Evolutionary conservation across 2,797 vertebrate species (phyloP).

Genomic region (Danio aesculapii): DNA sequence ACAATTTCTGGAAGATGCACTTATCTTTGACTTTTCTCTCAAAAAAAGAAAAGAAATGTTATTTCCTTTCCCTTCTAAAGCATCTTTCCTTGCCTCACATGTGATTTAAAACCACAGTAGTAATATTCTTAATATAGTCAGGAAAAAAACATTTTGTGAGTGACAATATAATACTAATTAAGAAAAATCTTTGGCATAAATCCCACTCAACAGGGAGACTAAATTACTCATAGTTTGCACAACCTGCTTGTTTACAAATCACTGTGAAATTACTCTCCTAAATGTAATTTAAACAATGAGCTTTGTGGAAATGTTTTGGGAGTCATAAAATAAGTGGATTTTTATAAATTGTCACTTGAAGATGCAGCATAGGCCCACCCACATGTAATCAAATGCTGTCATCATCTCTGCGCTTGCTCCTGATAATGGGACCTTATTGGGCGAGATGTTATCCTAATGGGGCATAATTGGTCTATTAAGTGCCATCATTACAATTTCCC

Average conservation of each 20-base stretch:
- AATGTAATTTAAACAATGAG: constrained; percentile 15
- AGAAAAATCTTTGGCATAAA: constrained; percentile 23
- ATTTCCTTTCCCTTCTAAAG: constrained; percentile 5
- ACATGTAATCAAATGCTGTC: constrained; percentile 51
- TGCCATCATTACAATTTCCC: constrained; percentile 54
- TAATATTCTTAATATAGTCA: constrained; percentile 24
- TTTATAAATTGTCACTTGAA: constrained; percentile 45
- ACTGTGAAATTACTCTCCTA: constrained; percentile 32
- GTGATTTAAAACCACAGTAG: not conserved
- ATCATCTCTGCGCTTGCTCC: constrained; percentile 32
- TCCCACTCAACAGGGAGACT: constrained; percentile 10
- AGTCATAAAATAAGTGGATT: constrained; percentile 49
- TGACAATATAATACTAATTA: constrained; percentile 32
- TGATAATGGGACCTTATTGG: constrained; percentile 55
- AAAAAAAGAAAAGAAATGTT: not conserved
- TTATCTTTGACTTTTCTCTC: not conserved
- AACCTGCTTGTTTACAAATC: constrained; percentile 45
- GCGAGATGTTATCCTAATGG: constrained; percentile 55
- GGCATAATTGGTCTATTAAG: constrained; percentile 64
- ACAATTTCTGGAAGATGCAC: not conserved
- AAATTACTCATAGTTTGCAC: constrained; percentile 35
- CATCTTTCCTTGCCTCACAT: not conserved
- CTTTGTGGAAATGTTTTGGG: constrained; percentile 28
- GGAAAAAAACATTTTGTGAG: constrained; percentile 9
- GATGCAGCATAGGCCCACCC: constrained; percentile 41